Conservation (phyloP, 2,797 vertebrate species). For the Ctenosaura bakeri region DNA sequence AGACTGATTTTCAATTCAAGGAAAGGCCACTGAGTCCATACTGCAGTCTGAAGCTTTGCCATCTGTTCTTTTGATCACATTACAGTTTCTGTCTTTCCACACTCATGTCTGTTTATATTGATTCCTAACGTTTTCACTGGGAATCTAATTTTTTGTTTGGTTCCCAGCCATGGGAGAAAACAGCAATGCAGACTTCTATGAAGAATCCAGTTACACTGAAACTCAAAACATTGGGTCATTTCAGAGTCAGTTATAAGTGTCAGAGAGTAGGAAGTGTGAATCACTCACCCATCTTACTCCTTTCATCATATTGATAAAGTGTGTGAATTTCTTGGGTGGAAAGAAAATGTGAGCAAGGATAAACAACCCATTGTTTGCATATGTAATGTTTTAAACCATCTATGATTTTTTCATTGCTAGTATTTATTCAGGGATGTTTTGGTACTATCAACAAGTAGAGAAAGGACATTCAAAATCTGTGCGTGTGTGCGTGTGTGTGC, state of each 20-base stretch:
- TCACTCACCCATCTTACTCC: neutral
- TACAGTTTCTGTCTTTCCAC: slow-evolving; percentile 46
- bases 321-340: neutral
- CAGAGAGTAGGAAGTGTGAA: neutral
- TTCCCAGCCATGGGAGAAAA: slow-evolving; percentile 36
- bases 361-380: neutral
- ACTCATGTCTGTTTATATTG: slow-evolving; percentile 26
- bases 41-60: slow-evolving; percentile 23
- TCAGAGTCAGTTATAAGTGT: neutral
- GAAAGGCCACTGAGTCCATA: neutral
- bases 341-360: neutral
- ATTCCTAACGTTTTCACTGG: slow-evolving; percentile 29
- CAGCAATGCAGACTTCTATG: neutral
- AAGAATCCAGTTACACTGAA: slow-evolving; percentile 15
- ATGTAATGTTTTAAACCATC: neutral
- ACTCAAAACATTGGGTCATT: neutral
- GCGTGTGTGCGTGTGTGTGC: no score
- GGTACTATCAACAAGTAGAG: neutral
- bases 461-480: no score
- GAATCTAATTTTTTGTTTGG: slow-evolving; percentile 39
- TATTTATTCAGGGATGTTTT: neutral
- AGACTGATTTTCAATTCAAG: slow-evolving; percentile 1
- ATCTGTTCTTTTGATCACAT: slow-evolving; percentile 33
- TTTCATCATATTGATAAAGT: neutral
- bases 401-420: no score